phyloP scores from a whole-genome alignment of 2,113 vertebrate genomes.

The Thamnaconus septentrionalis region DNA sequence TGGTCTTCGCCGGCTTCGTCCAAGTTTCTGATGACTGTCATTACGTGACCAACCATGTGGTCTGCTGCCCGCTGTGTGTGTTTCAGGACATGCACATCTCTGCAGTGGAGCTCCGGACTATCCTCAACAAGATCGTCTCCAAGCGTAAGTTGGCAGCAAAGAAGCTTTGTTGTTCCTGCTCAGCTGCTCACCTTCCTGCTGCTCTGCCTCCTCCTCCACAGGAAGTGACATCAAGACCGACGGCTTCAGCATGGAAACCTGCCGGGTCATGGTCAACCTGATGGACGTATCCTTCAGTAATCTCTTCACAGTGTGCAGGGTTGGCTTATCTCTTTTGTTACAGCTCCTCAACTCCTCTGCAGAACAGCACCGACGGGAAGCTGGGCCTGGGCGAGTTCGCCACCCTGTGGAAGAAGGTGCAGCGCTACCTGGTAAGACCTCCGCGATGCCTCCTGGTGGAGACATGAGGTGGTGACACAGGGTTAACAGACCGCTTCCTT shows the following conservation, averaged over 20 bases:
- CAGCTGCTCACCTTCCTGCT: slow-evolving; percentile 1
- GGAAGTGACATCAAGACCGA: slow-evolving; percentile 85
- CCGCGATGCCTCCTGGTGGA: background rate
- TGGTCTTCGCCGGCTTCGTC: background rate
- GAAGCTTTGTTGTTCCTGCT: background rate
- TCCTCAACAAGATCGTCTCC: slow-evolving; percentile 79
- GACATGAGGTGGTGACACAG: background rate
- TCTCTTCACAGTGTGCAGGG: background rate
- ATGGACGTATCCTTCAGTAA: slow-evolving; percentile 88
- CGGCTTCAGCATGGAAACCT: slow-evolving; percentile 86
- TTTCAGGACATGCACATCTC: slow-evolving; percentile 84
- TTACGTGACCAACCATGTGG: background rate
- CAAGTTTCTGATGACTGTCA: too few relatives aligned
- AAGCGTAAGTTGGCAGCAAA: slow-evolving; percentile 74
- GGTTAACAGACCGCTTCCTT: background rate
- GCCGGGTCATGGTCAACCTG: slow-evolving; percentile 86
- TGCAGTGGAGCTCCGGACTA: slow-evolving; percentile 75
- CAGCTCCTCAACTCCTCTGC: slow-evolving; percentile 48
- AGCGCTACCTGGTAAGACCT: slow-evolving; percentile 83
- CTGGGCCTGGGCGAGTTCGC: slow-evolving; percentile 83
- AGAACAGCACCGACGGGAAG: slow-evolving; percentile 79
- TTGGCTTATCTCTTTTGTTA: background rate
- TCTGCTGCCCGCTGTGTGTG: background rate
- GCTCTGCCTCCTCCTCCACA: slow-evolving; percentile 37
- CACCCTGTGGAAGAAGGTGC: slow-evolving; percentile 88